phyloP scores from a whole-genome alignment of 30 jellyfish, hydroid and myxozoan genomes.

The Aurelia sp. region DNA sequence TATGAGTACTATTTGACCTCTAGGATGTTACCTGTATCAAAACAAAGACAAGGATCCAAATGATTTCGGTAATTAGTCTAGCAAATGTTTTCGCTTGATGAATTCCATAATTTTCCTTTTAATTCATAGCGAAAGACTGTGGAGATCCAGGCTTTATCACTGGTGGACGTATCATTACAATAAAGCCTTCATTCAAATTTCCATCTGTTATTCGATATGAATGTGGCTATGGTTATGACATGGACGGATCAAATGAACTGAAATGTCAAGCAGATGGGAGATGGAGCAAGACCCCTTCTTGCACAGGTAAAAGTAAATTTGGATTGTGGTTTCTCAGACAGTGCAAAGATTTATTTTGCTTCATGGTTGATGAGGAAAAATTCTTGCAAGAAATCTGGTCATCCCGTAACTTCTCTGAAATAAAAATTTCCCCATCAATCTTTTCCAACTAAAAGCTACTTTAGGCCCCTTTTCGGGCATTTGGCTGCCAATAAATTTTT shows the following conservation, averaged over 20 bases:
- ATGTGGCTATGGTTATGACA: constrained; percentile 65
- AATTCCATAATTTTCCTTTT: neutral
- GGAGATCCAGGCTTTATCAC: constrained; percentile 72
- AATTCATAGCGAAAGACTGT: constrained; percentile 57
- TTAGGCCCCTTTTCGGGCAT: too few species aligned
- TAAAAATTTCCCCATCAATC: too few species aligned
- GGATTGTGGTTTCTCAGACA: too few species aligned
- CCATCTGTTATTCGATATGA: constrained; percentile 30
- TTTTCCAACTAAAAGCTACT: too few species aligned
- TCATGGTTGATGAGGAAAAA: too few species aligned
- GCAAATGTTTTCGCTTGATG: neutral
- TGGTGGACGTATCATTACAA: constrained; percentile 33
- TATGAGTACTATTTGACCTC: neutral
- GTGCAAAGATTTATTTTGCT: too few species aligned
- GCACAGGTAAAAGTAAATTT: neutral
- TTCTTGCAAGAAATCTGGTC: too few species aligned
- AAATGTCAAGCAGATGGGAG: constrained; percentile 80
- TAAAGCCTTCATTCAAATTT: constrained; percentile 29
- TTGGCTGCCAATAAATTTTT: too few species aligned
- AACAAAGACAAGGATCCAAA: too few species aligned
- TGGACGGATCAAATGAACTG: constrained; percentile 66
- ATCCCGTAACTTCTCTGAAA: too few species aligned
- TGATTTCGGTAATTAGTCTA: too few species aligned
- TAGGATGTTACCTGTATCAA: neutral
- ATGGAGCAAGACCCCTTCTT: constrained; percentile 62